phyloP scores from a whole-genome alignment of 2,888 invertebrate genomes.

The Halocaridina rubra region DNA sequence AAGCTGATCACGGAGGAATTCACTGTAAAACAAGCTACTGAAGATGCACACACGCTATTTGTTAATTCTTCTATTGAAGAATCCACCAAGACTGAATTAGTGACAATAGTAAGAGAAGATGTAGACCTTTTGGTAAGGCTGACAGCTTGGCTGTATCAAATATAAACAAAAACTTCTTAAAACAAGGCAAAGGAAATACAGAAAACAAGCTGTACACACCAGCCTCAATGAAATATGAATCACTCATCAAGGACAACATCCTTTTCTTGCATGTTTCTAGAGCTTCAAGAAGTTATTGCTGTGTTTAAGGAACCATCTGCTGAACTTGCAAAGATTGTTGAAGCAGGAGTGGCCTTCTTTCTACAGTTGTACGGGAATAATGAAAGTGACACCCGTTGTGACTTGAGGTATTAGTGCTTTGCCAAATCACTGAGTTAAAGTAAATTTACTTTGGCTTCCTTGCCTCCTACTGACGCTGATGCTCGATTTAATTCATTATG shows the following conservation, averaged over 20 bases:
- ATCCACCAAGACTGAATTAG: too few species aligned
- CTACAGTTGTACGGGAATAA: neutral
- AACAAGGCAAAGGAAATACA: neutral
- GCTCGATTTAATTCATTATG: neutral
- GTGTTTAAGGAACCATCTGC: neutral
- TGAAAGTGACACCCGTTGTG: neutral
- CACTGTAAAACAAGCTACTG: too few species aligned
- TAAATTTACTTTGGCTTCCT: neutral
- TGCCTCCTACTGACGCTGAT: neutral
- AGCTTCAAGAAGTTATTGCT: neutral
- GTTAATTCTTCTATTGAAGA: too few species aligned
- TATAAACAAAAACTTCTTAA: neutral
- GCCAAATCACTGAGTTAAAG: neutral
- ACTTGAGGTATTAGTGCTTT: neutral
- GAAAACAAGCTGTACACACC: neutral
- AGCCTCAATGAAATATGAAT: neutral
- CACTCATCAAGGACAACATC: neutral
- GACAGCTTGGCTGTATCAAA: neutral
- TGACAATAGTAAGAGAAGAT: too few species aligned
- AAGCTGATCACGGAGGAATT: too few species aligned
- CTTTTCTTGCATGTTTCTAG: neutral
- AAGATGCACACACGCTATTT: too few species aligned
- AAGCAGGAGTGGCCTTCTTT: neutral
- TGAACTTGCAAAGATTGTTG: neutral
- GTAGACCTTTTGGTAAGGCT: too few species aligned